phyloP scores from a whole-genome alignment of 2,113 vertebrate genomes.

The Melanotaenia duboulayi region DNA sequence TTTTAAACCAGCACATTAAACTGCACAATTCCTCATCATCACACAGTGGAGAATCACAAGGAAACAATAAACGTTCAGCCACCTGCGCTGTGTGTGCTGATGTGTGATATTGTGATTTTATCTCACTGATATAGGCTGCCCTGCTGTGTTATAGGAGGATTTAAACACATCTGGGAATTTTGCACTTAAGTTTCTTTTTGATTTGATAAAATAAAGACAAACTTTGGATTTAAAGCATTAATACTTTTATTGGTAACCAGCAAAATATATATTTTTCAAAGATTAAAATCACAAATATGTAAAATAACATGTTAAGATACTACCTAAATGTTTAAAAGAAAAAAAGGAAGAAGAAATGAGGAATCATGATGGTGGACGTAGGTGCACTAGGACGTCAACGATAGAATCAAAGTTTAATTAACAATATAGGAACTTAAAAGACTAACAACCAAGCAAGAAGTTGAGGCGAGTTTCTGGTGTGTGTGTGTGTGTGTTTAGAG shows the following conservation, averaged over 20 bases:
- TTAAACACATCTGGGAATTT: too few relatives aligned
- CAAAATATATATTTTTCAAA: neutral
- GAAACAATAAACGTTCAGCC: neutral
- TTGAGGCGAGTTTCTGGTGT: neutral
- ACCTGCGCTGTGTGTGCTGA: neutral
- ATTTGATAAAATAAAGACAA: neutral
- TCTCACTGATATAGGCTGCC: neutral
- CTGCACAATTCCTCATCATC: neutral
- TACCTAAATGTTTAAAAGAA: neutral
- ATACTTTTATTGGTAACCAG: conserved; percentile 23
- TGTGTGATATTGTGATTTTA: conserved; percentile 10
- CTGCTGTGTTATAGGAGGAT: too few relatives aligned
- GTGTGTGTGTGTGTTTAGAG: neutral
- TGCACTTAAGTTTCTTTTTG: too few relatives aligned
- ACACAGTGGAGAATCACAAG: neutral
- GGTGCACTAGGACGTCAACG: fast-evolving
- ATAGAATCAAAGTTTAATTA: neutral
- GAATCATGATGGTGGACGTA: too few relatives aligned
- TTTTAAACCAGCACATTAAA: too few relatives aligned
- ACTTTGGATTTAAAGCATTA: neutral
- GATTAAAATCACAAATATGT: neutral
- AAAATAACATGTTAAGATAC: neutral
- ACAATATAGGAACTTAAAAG: neutral
- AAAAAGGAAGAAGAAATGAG: neutral
- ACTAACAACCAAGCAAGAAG: conserved; percentile 2